Conservation (phyloP, 2,797 vertebrate genomes). For the Aphelocoma californica region DNA sequence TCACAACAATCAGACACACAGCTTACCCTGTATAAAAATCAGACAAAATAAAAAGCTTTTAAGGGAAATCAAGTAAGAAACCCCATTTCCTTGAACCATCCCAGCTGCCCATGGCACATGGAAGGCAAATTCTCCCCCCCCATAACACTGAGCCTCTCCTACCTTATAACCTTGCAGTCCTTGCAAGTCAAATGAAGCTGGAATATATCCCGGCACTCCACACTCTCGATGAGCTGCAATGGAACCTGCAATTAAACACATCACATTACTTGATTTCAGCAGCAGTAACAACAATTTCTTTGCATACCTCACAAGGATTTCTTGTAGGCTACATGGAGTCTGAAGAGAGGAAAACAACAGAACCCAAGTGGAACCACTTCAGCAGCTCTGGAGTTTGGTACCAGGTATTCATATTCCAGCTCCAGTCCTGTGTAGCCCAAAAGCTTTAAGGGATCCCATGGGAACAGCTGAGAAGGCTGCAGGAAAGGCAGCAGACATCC, state of each 20-base stretch:
- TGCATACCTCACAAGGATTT: neutral
- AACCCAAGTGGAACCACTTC: neutral
- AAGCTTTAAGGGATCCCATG: neutral
- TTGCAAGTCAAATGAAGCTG: constrained; percentile 97
- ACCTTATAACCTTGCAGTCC: constrained; percentile 98
- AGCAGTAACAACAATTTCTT: neutral
- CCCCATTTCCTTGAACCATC: neutral
- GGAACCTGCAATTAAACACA: constrained; percentile 85
- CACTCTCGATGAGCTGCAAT: constrained; percentile 91
- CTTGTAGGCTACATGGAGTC: neutral
- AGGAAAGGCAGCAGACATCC: neutral
- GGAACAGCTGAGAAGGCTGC: neutral
- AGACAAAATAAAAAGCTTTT: neutral
- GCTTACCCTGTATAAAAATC: neutral
- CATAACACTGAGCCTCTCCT: neutral
- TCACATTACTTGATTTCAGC: neutral
- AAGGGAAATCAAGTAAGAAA: neutral
- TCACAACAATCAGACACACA: neutral
- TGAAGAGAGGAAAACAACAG: neutral
- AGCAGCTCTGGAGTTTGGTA: neutral
- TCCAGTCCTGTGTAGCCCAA: neutral
- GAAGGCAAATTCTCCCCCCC: neutral
- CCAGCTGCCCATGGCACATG: neutral
- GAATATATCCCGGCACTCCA: constrained; percentile 95
- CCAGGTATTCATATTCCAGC: neutral